Conservation (phyloP, 2,888 invertebrate species). For the Rhagonycha fulva region DNA sequence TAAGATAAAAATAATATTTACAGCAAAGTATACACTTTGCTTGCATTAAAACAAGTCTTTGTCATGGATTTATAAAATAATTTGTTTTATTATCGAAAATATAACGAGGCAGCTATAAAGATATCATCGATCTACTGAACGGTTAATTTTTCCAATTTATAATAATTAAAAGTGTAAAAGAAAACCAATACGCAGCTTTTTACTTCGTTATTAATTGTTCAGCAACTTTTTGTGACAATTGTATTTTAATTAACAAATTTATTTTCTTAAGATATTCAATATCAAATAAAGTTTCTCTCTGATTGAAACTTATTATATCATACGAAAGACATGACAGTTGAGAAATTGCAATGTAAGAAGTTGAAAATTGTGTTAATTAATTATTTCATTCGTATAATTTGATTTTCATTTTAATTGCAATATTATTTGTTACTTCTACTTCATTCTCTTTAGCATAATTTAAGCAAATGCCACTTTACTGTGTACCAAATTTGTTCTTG, state of each 20-base stretch:
- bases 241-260: background rate
- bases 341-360: background rate
- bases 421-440: background rate
- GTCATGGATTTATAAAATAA: background rate
- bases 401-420: background rate
- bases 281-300: background rate
- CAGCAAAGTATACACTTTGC: background rate
- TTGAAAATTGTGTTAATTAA: background rate
- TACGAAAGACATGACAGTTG: background rate
- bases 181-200: background rate
- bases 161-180: background rate
- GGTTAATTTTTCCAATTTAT: background rate
- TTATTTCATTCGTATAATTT: background rate
- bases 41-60: background rate
- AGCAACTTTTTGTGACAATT: background rate
- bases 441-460: background rate
- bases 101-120: background rate
- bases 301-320: background rate
- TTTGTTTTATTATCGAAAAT: background rate
- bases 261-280: background rate
- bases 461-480: background rate
- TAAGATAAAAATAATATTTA: background rate
- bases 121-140: background rate
- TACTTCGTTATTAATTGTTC: background rate
- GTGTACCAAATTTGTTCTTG: too few species aligned